Evolutionary conservation across 2,888 invertebrate genomes (phyloP).

Genomic region (Dromius quadrimaculatus): DNA sequence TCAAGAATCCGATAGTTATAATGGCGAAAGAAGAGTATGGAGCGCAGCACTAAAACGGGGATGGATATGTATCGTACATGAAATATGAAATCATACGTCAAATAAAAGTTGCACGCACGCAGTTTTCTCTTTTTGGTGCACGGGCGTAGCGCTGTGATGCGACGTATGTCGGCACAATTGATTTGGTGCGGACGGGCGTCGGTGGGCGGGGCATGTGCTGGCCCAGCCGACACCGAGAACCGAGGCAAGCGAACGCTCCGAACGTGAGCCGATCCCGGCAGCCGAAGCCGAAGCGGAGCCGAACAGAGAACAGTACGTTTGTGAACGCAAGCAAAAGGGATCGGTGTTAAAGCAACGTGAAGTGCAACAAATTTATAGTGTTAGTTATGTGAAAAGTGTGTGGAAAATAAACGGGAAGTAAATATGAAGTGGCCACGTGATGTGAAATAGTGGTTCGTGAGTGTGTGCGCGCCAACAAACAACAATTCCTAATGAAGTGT

Average conservation of each 20-base stretch:
- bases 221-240: slow-evolving; percentile 49
- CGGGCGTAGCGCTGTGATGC: slow-evolving; percentile 11
- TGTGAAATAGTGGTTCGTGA: slow-evolving; percentile 56
- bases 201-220: slow-evolving; percentile 56
- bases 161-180: slow-evolving; percentile 40
- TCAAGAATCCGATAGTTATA: slow-evolving; percentile 41
- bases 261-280: slow-evolving; percentile 46
- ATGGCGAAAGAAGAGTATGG: too few species aligned
- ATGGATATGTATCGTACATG: slow-evolving; percentile 63
- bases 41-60: slow-evolving; percentile 57
- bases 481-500: slow-evolving; percentile 90
- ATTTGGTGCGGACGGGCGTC: slow-evolving; percentile 51
- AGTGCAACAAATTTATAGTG: slow-evolving; percentile 58
- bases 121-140: slow-evolving; percentile 59
- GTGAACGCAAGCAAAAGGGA: slow-evolving; percentile 48
- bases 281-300: slow-evolving; percentile 36
- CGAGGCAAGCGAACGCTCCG: slow-evolving; percentile 50
- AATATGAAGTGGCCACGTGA: slow-evolving; percentile 55
- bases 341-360: slow-evolving; percentile 50
- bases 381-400: slow-evolving; percentile 56
- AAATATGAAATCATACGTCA: slow-evolving; percentile 63
- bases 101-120: slow-evolving; percentile 54
- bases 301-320: slow-evolving; percentile 50
- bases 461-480: slow-evolving; percentile 70
- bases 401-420: slow-evolving; percentile 57